A percentile compares a stretch with the other conserved stretches of the same genome.
These are phyloP conservation scores for Synchiropus splendidus DNA, from an alignment of 2,113 vertebrate species.

Conservation along the genomic window DNA sequence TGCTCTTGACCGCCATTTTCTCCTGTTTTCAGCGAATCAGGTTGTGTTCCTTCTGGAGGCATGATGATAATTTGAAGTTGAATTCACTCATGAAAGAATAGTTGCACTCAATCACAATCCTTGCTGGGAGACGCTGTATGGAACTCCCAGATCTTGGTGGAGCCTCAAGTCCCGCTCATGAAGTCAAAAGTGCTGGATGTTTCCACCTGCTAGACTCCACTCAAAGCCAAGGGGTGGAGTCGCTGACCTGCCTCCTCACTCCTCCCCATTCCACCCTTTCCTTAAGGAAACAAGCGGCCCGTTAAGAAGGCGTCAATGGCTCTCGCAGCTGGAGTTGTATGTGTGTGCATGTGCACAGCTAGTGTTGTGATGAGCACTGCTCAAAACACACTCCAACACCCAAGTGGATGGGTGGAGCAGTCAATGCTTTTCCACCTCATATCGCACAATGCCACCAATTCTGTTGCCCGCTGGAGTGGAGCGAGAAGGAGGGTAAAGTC, in stretches of 20 bases:
- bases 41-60: too few species aligned
- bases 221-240: conserved; percentile 67
- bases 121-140: too few species aligned
- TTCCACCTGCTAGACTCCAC: conserved; percentile 67
- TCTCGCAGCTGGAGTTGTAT: conserved; percentile 64
- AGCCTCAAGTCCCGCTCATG: conserved; percentile 34
- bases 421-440: conserved; percentile 60
- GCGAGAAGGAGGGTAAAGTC: conserved; percentile 54
- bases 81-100: too few species aligned
- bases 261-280: conserved; percentile 62
- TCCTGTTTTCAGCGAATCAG: too few species aligned
- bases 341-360: conserved; percentile 34
- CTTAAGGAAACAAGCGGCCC: conserved; percentile 64
- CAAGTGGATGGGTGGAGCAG: conserved; percentile 64
- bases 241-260: conserved; percentile 62
- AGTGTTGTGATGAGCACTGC: conserved; percentile 60
- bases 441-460: conserved; percentile 62
- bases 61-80: too few species aligned
- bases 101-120: too few species aligned
- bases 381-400: conserved; percentile 61
- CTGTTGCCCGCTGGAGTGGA: conserved; percentile 59
- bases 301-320: conserved; percentile 61
- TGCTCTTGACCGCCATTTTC: too few species aligned
- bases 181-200: conserved; percentile 57
- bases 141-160: too few species aligned